These are phyloP conservation scores for Achroia grisella DNA, from an alignment of 1,140 invertebrate genomes.

Conservation along the genomic window DNA sequence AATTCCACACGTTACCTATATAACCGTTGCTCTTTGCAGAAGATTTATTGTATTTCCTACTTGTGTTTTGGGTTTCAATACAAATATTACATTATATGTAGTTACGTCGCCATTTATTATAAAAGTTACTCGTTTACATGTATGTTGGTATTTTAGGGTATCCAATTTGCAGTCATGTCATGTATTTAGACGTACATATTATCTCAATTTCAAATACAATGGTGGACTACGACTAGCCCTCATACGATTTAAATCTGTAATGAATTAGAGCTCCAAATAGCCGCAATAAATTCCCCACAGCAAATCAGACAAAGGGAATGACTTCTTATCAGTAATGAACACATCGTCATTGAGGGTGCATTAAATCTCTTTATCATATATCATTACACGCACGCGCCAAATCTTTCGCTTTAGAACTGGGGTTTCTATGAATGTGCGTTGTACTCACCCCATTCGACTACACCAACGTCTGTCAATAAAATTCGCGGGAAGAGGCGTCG, in stretches of 20 bases:
- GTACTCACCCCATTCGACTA: background rate
- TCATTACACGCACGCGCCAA: slow-evolving; percentile 31
- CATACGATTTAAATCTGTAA: too few species aligned
- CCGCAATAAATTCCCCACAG: slow-evolving; percentile 21
- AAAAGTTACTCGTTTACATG: too few species aligned
- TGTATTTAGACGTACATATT: too few species aligned
- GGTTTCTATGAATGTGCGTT: slow-evolving; percentile 6
- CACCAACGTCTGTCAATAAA: slow-evolving; percentile 50
- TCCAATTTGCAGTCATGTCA: too few species aligned
- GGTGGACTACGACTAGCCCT: too few species aligned
- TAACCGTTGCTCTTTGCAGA: background rate
- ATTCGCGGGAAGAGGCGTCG: slow-evolving; percentile 58
- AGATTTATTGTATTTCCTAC: slow-evolving; percentile 6
- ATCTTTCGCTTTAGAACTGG: slow-evolving; percentile 11
- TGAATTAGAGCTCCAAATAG: slow-evolving; percentile 12
- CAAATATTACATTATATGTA: too few species aligned
- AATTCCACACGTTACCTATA: slow-evolving; percentile 6
- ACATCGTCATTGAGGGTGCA: slow-evolving; percentile 38
- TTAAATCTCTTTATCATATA: slow-evolving; percentile 56
- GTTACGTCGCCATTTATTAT: too few species aligned
- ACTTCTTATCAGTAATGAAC: slow-evolving; percentile 48
- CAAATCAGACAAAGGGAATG: slow-evolving; percentile 18
- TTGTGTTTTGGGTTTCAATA: too few species aligned
- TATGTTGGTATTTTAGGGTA: too few species aligned
- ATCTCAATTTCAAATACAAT: too few species aligned